Conservation (phyloP, 2,797 vertebrate species). For the Sebastes elongatus region DNA sequence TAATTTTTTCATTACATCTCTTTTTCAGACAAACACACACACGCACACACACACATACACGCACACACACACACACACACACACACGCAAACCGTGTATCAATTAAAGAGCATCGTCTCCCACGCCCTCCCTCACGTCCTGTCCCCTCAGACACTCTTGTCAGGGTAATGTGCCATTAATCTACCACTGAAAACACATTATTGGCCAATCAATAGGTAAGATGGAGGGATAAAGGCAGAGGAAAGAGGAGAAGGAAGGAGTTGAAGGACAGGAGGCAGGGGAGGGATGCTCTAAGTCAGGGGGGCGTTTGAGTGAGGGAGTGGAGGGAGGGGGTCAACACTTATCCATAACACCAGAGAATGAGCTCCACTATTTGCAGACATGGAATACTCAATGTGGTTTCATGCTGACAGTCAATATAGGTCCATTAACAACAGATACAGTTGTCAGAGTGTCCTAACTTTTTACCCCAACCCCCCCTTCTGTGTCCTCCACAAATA, state of each 20-base stretch:
- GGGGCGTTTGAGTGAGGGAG: constrained; percentile 38
- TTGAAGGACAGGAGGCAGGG: constrained; percentile 52
- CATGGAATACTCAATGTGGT: constrained; percentile 87
- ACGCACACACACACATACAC: neutral
- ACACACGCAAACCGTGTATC: constrained; percentile 38
- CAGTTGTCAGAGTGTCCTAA: constrained; percentile 70
- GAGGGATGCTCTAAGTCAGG: constrained; percentile 55
- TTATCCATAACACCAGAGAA: constrained; percentile 72
- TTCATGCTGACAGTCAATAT: constrained; percentile 89
- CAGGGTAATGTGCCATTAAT: constrained; percentile 83
- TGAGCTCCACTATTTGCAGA: constrained; percentile 67
- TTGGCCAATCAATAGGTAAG: constrained; percentile 81
- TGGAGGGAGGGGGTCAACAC: constrained; percentile 52
- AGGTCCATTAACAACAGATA: constrained; percentile 89
- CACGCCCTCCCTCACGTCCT: constrained; percentile 70
- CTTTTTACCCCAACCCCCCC: constrained; percentile 12
- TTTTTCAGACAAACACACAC: neutral
- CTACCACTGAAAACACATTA: constrained; percentile 82
- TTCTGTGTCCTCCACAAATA: neutral
- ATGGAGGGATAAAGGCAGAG: constrained; percentile 68
- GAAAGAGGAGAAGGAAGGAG: constrained; percentile 72
- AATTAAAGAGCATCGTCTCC: constrained; percentile 75
- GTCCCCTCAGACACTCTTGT: constrained; percentile 77
- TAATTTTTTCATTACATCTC: neutral
- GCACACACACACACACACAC: neutral